These are phyloP conservation scores for Sebastiscus albofasciatus DNA, from an alignment of 2,797 vertebrate species.

Conservation along the genomic window DNA sequence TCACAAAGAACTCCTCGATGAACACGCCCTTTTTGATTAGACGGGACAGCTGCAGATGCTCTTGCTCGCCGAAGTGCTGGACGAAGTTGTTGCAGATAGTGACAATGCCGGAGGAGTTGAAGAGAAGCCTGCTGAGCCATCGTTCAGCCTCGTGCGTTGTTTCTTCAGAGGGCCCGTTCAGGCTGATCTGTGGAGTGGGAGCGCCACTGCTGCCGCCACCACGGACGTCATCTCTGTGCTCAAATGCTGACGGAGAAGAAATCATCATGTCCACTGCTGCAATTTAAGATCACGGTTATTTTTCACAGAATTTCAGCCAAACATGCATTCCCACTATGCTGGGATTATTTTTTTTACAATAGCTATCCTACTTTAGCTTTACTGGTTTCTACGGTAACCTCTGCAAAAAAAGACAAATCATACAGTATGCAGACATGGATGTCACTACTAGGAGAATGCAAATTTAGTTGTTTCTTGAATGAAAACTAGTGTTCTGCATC, in stretches of 20 bases:
- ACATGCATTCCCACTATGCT: neutral
- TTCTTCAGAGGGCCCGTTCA: neutral
- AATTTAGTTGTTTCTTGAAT: neutral
- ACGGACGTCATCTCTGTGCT: fast-evolving
- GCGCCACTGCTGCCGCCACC: no score
- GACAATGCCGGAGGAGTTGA: fast-evolving
- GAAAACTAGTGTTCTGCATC: neutral
- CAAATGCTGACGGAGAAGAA: neutral
- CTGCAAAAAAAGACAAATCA: neutral
- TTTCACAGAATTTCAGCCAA: neutral
- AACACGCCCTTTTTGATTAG: slow-evolving; percentile 19
- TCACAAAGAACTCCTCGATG: slow-evolving; percentile 71
- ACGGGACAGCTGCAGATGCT: slow-evolving; percentile 61
- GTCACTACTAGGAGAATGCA: no score
- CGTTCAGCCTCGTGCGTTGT: slow-evolving; percentile 61
- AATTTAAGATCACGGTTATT: neutral
- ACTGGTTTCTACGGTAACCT: neutral
- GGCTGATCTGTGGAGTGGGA: slow-evolving; percentile 30
- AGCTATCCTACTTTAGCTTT: neutral
- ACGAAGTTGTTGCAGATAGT: slow-evolving; percentile 86
- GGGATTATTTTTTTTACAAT: neutral
- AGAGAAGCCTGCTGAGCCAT: slow-evolving; percentile 74
- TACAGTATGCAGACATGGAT: neutral
- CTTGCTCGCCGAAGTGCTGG: slow-evolving; percentile 74
- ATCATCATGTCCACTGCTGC: neutral